phyloP scores from a whole-genome alignment of 2,888 invertebrate genomes.

The Hirtodrosophila confusa region DNA sequence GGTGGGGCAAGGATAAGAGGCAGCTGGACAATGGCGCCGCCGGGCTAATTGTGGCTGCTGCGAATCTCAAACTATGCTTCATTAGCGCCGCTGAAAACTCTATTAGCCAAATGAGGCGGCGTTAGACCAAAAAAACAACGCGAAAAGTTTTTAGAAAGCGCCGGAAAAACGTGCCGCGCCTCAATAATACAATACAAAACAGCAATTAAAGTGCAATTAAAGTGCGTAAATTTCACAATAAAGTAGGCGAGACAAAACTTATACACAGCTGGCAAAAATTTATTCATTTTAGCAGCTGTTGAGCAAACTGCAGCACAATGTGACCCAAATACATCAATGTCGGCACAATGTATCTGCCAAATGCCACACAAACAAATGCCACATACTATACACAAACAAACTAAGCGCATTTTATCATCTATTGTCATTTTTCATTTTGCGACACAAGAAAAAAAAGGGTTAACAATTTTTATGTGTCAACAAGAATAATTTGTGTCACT shows the following conservation, averaged over 20 bases:
- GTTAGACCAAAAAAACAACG: conserved; percentile 1
- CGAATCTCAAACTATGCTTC: conserved; percentile 67
- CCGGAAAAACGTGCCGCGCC: conserved; percentile 58
- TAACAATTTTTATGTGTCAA: conserved; percentile 75
- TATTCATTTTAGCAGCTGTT: conserved; percentile 27
- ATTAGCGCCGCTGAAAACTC: conserved; percentile 65
- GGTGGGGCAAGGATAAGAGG: background rate
- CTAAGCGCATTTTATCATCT: conserved; percentile 64
- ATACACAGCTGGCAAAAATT: conserved; percentile 12
- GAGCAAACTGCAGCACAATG: conserved; percentile 42
- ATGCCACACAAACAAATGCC: conserved; percentile 18
- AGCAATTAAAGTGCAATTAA: conserved; percentile 71
- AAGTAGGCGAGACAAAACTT: conserved; percentile 10
- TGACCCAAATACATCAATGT: conserved; percentile 72
- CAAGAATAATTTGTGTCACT: conserved; percentile 76
- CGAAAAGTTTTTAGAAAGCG: conserved; percentile 38
- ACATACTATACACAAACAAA: conserved; percentile 15
- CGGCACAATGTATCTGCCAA: conserved; percentile 45
- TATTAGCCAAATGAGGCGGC: conserved; percentile 64
- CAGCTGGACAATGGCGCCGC: conserved; percentile 23
- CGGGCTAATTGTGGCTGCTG: conserved; percentile 63
- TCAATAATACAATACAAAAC: conserved; percentile 54
- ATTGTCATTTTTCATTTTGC: conserved; percentile 67
- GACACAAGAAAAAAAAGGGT: conserved; percentile 51
- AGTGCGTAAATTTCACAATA: conserved; percentile 37